phyloP scores from a whole-genome alignment of 1,140 invertebrate genomes.

The Pseudoatta argentina region DNA sequence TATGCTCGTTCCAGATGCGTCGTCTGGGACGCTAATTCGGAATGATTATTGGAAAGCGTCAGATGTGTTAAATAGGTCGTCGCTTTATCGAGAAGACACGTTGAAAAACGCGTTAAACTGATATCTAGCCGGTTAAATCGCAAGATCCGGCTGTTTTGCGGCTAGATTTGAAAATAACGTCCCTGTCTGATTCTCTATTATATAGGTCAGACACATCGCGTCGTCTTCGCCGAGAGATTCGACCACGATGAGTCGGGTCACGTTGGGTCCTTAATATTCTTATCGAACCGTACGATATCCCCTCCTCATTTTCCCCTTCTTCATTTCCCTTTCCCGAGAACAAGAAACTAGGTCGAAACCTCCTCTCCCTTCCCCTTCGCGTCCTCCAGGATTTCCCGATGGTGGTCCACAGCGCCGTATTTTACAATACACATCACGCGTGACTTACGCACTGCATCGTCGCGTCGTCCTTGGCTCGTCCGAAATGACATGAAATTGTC shows the following conservation, averaged over 20 bases:
- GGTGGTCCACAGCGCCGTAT: neutral
- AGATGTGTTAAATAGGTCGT: slow-evolving; percentile 64
- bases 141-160: slow-evolving; percentile 56
- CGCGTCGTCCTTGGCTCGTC: slow-evolving; percentile 18
- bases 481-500: neutral
- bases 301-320: neutral
- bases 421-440: slow-evolving; percentile 28
- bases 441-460: slow-evolving; percentile 13
- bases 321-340: slow-evolving; percentile 5
- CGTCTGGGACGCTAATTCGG: slow-evolving; percentile 42
- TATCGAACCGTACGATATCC: slow-evolving; percentile 62
- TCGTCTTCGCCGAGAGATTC: slow-evolving; percentile 35
- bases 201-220: slow-evolving; percentile 43
- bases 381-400: slow-evolving; percentile 56
- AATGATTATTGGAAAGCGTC: slow-evolving; percentile 68
- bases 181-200: slow-evolving; percentile 20
- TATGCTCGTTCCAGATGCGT: slow-evolving; percentile 30
- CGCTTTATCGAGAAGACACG: slow-evolving; percentile 36
- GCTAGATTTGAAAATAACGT: slow-evolving; percentile 43
- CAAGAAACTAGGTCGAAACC: slow-evolving; percentile 51
- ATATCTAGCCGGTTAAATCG: slow-evolving; percentile 12
- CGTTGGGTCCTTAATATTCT: slow-evolving; percentile 72
- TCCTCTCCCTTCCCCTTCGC: neutral
- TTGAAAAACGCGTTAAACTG: slow-evolving; percentile 21
- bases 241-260: slow-evolving; percentile 58